Conservation (phyloP, 2,113 vertebrate species). For the Steatornis caripensis region DNA sequence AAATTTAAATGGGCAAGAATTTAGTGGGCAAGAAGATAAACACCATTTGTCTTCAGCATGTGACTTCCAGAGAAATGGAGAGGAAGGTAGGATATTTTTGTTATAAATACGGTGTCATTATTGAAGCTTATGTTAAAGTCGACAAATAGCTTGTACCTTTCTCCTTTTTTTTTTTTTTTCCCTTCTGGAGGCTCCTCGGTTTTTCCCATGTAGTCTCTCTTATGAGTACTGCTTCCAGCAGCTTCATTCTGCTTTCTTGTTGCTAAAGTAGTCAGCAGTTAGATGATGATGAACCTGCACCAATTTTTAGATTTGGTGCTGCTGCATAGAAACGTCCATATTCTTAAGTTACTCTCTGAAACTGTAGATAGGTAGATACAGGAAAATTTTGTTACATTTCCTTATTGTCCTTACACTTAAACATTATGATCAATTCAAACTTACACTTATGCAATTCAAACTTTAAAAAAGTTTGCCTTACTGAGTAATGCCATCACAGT, state of each 20-base stretch:
- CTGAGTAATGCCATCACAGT: neutral
- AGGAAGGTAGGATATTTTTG: slow-evolving; percentile 44
- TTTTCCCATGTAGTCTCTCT: neutral
- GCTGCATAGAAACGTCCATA: neutral
- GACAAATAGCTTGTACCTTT: neutral
- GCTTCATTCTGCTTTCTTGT: neutral
- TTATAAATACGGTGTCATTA: slow-evolving; percentile 2
- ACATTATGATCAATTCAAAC: neutral
- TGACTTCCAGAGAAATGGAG: slow-evolving; percentile 14
- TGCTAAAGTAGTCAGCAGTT: neutral
- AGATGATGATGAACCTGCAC: neutral
- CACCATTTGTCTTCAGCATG: slow-evolving; percentile 28
- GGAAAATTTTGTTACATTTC: neutral
- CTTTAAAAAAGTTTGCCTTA: neutral
- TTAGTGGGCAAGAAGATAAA: slow-evolving; percentile 45
- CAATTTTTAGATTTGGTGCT: neutral
- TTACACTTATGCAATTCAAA: neutral
- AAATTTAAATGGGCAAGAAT: slow-evolving; percentile 35
- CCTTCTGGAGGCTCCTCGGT: neutral
- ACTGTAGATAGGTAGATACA: neutral
- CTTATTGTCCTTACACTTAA: neutral
- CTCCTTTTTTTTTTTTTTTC: neutral
- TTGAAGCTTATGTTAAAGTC: neutral
- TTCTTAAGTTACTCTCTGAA: neutral
- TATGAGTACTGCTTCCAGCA: neutral